Conservation (phyloP, 2,797 vertebrate genomes). For the Danio tinwini region DNA sequence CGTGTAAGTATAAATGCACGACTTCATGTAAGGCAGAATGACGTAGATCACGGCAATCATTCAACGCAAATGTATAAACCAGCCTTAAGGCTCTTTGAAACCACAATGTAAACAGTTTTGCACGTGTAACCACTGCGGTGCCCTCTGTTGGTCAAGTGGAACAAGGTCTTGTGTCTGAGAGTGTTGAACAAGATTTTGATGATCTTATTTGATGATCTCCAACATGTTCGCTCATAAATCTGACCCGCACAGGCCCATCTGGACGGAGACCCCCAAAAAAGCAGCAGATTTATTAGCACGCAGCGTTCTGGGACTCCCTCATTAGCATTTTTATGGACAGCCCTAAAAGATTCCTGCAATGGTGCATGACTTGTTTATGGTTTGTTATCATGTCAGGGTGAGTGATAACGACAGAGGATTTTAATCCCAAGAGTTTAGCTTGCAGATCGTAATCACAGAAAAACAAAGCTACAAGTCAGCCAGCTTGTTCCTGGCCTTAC, state of each 20-base stretch:
- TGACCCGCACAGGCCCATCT: not conserved
- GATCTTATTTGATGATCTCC: not conserved
- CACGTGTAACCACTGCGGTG: too few relatives aligned
- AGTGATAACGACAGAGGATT: not conserved
- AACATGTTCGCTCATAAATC: slow-evolving; percentile 6
- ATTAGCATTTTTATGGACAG: slow-evolving; percentile 38
- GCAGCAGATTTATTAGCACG: not conserved
- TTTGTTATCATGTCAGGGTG: not conserved
- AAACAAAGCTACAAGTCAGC: not conserved
- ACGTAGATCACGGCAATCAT: too few relatives aligned
- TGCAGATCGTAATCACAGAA: not conserved
- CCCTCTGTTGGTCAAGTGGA: too few relatives aligned
- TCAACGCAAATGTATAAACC: too few relatives aligned
- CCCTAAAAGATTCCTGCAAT: slow-evolving; percentile 21
- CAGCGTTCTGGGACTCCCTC: slow-evolving; percentile 16
- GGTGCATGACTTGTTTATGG: slow-evolving; percentile 2
- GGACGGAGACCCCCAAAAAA: not conserved
- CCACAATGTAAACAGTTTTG: too few relatives aligned
- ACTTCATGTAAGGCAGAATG: too few relatives aligned
- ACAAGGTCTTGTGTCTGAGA: too few relatives aligned
- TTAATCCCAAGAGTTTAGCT: not conserved
- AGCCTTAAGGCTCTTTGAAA: too few relatives aligned
- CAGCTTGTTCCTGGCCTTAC: not conserved
- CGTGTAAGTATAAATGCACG: too few relatives aligned
- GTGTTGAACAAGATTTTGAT: slow-evolving; percentile 18